A percentile compares a stretch with the other conserved stretches of the same genome.
These are phyloP conservation scores for Pimephales promelas DNA, from an alignment of 2,113 vertebrate species.

Conservation along the genomic window DNA sequence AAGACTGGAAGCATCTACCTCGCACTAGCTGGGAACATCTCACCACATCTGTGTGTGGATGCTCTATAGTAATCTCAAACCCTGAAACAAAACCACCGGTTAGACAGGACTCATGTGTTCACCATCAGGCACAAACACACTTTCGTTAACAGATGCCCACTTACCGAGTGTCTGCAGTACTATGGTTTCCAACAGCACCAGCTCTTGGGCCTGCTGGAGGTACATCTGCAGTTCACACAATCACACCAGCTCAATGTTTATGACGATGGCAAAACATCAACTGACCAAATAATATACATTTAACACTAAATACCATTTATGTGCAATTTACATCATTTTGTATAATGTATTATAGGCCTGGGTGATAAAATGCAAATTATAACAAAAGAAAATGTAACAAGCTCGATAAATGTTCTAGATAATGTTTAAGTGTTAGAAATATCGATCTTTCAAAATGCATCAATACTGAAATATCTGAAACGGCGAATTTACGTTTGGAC, in stretches of 20 bases:
- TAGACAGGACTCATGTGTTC: background rate
- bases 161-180: constrained; percentile 98
- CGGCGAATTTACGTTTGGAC: no score
- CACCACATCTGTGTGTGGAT: constrained; percentile 99
- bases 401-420: no score
- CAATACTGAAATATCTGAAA: no score
- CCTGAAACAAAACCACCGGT: constrained; percentile 76
- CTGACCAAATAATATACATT: no score
- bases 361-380: no score
- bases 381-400: no score
- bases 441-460: no score
- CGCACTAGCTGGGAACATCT: constrained; percentile 99
- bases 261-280: background rate
- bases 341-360: no score
- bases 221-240: constrained; percentile 83
- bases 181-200: constrained; percentile 98
- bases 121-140: background rate
- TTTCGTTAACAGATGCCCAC: constrained; percentile 49
- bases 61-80: constrained; percentile 99
- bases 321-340: no score
- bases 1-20: constrained; percentile 78
- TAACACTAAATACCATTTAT: no score
- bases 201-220: constrained; percentile 96
- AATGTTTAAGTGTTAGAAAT: no score
- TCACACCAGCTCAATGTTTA: background rate